Percentiles rank a stretch among this genome's conserved stretches.
phyloP scores from a whole-genome alignment of 2,888 invertebrate genomes.

The Epirrhoe alternata region DNA sequence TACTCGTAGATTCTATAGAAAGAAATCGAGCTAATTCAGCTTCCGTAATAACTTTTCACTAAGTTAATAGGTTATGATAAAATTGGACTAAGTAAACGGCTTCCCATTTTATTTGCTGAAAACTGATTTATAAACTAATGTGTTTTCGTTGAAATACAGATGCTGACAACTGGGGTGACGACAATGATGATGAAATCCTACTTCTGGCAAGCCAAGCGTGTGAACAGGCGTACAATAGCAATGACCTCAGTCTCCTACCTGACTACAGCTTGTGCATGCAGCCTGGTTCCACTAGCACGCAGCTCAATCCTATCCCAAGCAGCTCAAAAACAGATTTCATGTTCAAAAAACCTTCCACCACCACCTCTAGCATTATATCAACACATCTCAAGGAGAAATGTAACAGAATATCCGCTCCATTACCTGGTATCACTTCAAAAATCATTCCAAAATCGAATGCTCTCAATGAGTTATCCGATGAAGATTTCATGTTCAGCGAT shows the following conservation, averaged over 20 bases:
- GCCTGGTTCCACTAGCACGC: slow-evolving; percentile 73
- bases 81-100: no score
- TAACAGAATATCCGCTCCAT: slow-evolving; percentile 70
- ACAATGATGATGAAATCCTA: slow-evolving; percentile 78
- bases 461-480: slow-evolving; percentile 54
- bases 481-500: slow-evolving; percentile 67
- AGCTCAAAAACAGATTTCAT: slow-evolving; percentile 63
- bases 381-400: slow-evolving; percentile 70
- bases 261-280: slow-evolving; percentile 74
- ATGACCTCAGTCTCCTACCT: slow-evolving; percentile 59
- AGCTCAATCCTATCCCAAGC: slow-evolving; percentile 59
- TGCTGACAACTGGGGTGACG: slow-evolving; percentile 74
- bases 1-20: not conserved
- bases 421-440: slow-evolving; percentile 70
- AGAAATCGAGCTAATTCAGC: not conserved
- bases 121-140: no score
- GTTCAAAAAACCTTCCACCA: slow-evolving; percentile 68
- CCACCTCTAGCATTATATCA: slow-evolving; percentile 54
- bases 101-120: no score
- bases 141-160: slow-evolving; percentile 42
- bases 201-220: slow-evolving; percentile 79
- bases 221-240: slow-evolving; percentile 66
- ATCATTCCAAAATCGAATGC: slow-evolving; percentile 49
- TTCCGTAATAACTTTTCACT: not conserved
- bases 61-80: not conserved